Conservation (phyloP, 2,797 vertebrate genomes). For the Carduelis carduelis region DNA sequence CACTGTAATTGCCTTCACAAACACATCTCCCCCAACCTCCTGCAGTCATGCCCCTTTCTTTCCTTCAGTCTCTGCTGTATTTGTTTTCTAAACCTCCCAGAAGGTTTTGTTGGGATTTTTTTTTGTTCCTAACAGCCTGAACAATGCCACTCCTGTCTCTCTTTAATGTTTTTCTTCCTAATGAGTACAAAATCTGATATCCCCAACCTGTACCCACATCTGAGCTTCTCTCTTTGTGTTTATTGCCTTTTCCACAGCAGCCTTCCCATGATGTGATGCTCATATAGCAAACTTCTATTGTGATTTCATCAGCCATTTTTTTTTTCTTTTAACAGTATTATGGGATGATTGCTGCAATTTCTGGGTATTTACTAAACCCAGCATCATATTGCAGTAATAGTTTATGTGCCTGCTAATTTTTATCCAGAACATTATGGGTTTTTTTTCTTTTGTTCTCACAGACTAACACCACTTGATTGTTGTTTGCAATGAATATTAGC, state of each 20-base stretch:
- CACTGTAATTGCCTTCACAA: neutral
- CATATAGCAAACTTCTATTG: neutral
- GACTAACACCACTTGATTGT: neutral
- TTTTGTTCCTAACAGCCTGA: neutral
- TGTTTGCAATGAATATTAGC: neutral
- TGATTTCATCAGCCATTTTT: neutral
- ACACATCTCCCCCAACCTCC: neutral
- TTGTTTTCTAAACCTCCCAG: neutral
- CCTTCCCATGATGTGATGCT: neutral
- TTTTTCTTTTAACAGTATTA: neutral
- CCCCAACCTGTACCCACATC: neutral
- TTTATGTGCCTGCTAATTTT: neutral
- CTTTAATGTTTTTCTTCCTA: slow-evolving; percentile 1
- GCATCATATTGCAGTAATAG: neutral
- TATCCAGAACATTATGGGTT: neutral
- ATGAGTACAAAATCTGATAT: neutral
- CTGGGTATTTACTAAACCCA: neutral
- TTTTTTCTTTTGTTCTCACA: neutral
- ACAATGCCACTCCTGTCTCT: neutral
- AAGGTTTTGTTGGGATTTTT: neutral
- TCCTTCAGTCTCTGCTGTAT: neutral
- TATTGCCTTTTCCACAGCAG: neutral
- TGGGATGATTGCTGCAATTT: neutral
- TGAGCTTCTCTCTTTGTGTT: neutral
- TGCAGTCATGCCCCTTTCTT: neutral